Conservation (phyloP, 35 echinoderm and acorn worm species). For the Stichopus chloronotus region DNA sequence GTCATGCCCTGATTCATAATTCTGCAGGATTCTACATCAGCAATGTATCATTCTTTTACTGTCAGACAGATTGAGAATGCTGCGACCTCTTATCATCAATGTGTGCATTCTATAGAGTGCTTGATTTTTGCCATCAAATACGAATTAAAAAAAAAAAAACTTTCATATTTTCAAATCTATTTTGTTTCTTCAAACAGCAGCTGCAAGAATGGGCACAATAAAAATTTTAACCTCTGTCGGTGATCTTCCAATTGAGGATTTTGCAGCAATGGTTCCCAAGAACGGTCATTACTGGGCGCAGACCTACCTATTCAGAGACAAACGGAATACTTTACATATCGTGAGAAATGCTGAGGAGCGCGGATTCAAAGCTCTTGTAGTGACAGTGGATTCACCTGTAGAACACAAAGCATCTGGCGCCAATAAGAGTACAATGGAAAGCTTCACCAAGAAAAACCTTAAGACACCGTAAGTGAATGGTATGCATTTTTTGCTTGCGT, state of each 20-base stretch:
- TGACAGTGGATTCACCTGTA: constrained; percentile 66
- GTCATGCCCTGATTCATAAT: too few species aligned
- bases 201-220: constrained; percentile 8
- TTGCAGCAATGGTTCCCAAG: constrained; percentile 28
- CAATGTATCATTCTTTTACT: too few species aligned
- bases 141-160: too few species aligned
- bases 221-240: constrained; percentile 24
- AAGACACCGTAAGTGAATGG: background rate
- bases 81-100: too few species aligned
- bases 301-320: constrained; percentile 9
- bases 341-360: constrained; percentile 40
- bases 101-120: too few species aligned
- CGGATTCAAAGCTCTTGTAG: constrained; percentile 61
- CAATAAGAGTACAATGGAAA: background rate
- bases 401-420: background rate
- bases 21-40: too few species aligned
- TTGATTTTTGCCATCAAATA: too few species aligned
- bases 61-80: too few species aligned
- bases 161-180: background rate
- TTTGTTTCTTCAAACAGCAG: background rate
- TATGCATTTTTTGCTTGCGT: background rate
- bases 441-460: background rate
- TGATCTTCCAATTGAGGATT: constrained; percentile 45
- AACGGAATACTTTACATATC: background rate
- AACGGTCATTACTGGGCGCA: constrained; percentile 59